A percentile compares a stretch with the other conserved stretches of the same genome.
These are phyloP conservation scores for Huso huso DNA, from an alignment of 2,797 vertebrate species.

Conservation along the genomic window DNA sequence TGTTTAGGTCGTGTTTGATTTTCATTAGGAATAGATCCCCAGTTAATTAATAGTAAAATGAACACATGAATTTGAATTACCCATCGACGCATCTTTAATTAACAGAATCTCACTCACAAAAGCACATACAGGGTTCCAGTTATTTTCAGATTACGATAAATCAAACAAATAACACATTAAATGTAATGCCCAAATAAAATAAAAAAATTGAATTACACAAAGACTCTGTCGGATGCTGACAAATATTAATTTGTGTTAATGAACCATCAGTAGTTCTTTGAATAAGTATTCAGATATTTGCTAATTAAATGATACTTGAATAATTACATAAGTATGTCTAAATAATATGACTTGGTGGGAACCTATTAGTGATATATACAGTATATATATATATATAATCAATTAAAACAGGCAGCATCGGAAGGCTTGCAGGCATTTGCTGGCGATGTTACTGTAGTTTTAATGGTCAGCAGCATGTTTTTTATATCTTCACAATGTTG, in stretches of 20 bases:
- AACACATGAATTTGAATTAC: too few species aligned
- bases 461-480: neutral
- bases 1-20: too few species aligned
- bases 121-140: too few species aligned
- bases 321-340: neutral
- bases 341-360: neutral
- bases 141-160: too few species aligned
- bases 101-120: too few species aligned
- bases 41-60: too few species aligned
- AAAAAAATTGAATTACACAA: neutral
- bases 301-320: neutral
- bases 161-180: neutral
- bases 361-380: neutral
- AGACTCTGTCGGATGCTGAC: neutral
- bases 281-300: neutral
- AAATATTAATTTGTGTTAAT: neutral
- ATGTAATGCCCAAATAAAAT: neutral
- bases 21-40: too few species aligned
- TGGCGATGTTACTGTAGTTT: too few species aligned
- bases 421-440: too few species aligned
- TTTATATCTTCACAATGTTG: neutral
- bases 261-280: neutral
- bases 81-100: too few species aligned
- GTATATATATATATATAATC: too few species aligned
- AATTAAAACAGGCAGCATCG: too few species aligned